Percentiles rank a stretch among this genome's conserved stretches.
Evolutionary conservation across 2,113 vertebrate species (phyloP).

Genomic region (Dromas ardeola): DNA sequence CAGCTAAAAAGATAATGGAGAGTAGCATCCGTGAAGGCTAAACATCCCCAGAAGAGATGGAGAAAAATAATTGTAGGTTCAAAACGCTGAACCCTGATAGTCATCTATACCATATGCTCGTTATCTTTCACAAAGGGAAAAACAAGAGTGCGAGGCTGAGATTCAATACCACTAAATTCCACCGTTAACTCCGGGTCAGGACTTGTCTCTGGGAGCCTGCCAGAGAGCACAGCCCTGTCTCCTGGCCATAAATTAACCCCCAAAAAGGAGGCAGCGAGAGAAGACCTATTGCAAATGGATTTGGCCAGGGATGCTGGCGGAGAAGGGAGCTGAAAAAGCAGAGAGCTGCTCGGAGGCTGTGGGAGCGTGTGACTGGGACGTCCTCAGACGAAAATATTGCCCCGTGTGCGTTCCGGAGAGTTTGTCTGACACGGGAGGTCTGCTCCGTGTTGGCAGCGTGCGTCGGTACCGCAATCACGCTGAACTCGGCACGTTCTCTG

Average conservation of each 20-base stretch:
- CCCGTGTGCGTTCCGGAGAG: accelerated
- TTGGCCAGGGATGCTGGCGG: not conserved
- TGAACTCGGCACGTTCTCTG: too few species aligned
- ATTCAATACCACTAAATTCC: not conserved
- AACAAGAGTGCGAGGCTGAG: not conserved
- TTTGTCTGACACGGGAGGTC: not conserved
- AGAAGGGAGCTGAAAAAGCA: not conserved
- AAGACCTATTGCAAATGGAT: not conserved
- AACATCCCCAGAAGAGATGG: not conserved
- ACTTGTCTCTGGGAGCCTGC: not conserved
- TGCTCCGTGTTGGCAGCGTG: accelerated
- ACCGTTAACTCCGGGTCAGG: not conserved
- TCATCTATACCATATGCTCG: not conserved
- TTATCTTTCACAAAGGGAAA: not conserved
- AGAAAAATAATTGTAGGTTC: not conserved
- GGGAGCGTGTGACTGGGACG: not conserved
- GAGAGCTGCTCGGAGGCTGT: not conserved
- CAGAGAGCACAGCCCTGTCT: not conserved
- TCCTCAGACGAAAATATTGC: not conserved
- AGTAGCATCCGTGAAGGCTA: not conserved
- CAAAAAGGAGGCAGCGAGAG: not conserved
- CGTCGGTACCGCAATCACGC: accelerated
- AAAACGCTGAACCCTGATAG: not conserved
- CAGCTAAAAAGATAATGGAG: not conserved
- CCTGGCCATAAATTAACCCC: not conserved